Evolutionary conservation across 2,888 invertebrate species (phyloP).

Genomic region (Apamea sordens): DNA sequence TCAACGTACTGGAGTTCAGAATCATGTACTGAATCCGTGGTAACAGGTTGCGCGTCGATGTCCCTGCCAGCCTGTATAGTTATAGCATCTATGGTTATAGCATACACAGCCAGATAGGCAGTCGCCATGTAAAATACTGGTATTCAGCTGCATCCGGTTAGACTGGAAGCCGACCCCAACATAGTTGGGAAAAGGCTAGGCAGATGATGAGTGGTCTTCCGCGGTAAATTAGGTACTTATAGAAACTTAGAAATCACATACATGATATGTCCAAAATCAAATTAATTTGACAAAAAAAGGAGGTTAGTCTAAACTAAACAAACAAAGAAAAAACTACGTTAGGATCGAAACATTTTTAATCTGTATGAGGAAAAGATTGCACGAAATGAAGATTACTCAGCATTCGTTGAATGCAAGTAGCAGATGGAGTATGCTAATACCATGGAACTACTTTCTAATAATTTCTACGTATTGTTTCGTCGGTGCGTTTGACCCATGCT

Average conservation of each 20-base stretch:
- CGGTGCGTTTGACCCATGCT: slow-evolving; percentile 6
- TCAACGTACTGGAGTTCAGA: no score
- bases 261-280: not conserved
- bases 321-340: not conserved
- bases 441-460: slow-evolving; percentile 58
- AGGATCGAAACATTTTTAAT: not conserved
- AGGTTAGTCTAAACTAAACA: no score
- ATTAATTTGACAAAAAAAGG: not conserved
- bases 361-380: slow-evolving; percentile 34
- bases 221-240: not conserved
- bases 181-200: no score
- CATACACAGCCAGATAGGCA: no score
- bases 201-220: no score
- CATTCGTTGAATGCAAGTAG: slow-evolving; percentile 7
- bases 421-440: slow-evolving; percentile 38
- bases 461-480: slow-evolving; percentile 45
- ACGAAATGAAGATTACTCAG: slow-evolving; percentile 34
- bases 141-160: no score
- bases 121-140: no score
- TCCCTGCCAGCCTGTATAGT: not conserved
- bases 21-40: no score
- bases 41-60: no score
- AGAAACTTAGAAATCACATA: not conserved
- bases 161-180: no score
- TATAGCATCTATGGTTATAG: no score